Base-by-base conservation (phyloP, 2,797 vertebrate species). In the Poliocrania exsul region DNA sequence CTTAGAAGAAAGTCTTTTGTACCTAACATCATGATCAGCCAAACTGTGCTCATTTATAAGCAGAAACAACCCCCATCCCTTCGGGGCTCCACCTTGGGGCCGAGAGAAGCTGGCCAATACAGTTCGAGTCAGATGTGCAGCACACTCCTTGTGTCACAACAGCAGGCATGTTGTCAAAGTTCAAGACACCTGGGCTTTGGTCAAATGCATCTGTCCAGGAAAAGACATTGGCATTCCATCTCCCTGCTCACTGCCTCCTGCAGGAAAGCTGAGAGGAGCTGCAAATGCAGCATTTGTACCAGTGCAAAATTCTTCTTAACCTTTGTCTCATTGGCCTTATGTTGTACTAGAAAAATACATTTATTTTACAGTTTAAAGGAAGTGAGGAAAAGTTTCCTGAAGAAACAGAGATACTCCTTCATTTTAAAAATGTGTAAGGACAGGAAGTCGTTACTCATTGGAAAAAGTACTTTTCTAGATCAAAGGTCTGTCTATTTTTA, bases 401-500 rank as follows among this genome's bases (percentile, higher is more conserved):
- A 86, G 83, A 84, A 80, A 61, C 9, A 53, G 10, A 50, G 35
- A 40, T 49, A 49, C 5, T 35, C 11, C 31, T 75, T 79, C 16
- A 33, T 74, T 90, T 78, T 20, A 60, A 85, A 88, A 77, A 77
- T 40, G 23, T 73, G 17, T 65, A 46, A 67, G 26, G 88, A 66
- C 6, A 13, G 6, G n/a, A 61, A 38, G 7, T 15, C 58, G 4
- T 88, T 75, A 47, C 62, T 79, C 0, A 2, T 81, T 51, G 28
- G 40, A 95, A 93, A 23, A 66, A 75, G 62, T 33, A 57, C 17
- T 70, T 88, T 62, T 85, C 71, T 62, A 88, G 60, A 85, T 62
- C 38, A 87, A 94, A 84, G 35, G 54, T 38, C 37, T 88, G n/a
- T 62, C 75, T 86, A 7, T 75, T 94, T 72, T 66, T 61, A 58